Evolutionary conservation across 2,888 invertebrate genomes (phyloP), one percentile per base, ranked within the genome.

Genomic region (Tachina lurida): DNA sequence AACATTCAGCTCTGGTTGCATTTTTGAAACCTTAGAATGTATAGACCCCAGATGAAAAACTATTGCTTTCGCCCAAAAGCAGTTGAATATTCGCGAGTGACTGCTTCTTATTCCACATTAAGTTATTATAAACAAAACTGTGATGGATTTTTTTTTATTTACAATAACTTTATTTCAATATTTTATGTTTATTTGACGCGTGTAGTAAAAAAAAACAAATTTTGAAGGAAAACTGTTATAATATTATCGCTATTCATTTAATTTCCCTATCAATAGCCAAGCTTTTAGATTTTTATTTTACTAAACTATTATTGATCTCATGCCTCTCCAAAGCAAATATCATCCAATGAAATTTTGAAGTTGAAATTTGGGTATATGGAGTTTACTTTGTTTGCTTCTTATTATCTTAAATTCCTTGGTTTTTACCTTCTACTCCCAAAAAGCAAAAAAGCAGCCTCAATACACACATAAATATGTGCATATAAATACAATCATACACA

Each of bases 341-440:
- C 17, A 62, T 31, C 17, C 7, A 49, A 19, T 71, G 54, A 39
- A 77, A 45, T 15, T 31, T 70, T 71, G 1, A 19, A 63, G n/a
- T 70, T 56, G 7, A 47, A 68, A 62, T 70, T 22, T 45, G 43
- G 54, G 56, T 58, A 58, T 45, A 31, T 31, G 31, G 31, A 10
- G 17, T 54, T 71, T 52, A 45, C 19, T n/a, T 75, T n/a, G n/a
- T n/a, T 75, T 17, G 31, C 54, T 79, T 22, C 62, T 71, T 79
- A 73, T 65, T 65, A 58, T 80, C 43, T 80, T 73, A 41, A 49
- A 80, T 65, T 63, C 31, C 52, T 60, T 31, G 0, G 5, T 31
- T 74, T 74, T 68, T 75, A 81, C 60, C 60, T 82, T 82, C 56
- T 47, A 62, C 39, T 47, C 8, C n/a, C 43, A 49, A 9, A 54